Evolutionary conservation across 2,888 invertebrate species (phyloP).

Genomic region (Augiades crinisus): DNA sequence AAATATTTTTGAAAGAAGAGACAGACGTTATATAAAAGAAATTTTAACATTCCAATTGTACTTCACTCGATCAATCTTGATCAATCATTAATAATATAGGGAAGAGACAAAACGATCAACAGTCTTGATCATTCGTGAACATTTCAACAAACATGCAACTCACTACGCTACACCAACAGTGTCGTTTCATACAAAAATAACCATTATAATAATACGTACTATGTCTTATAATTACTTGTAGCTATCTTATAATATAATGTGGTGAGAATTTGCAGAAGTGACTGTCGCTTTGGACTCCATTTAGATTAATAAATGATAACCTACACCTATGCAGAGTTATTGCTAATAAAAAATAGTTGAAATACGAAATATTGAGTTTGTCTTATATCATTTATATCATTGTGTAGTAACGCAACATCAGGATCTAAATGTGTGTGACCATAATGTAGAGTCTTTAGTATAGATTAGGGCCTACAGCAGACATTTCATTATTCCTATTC

Average conservation of each 20-base stretch:
- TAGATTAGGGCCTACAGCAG: too few species aligned
- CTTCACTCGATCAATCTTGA: neutral
- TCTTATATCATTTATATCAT: too few species aligned
- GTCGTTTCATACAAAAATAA: slow-evolving; percentile 16
- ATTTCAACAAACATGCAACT: slow-evolving; percentile 1
- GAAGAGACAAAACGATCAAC: neutral
- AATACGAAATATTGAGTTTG: too few species aligned
- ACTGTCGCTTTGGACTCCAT: slow-evolving; percentile 1
- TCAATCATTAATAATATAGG: neutral
- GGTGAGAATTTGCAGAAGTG: neutral
- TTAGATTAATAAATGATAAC: too few species aligned
- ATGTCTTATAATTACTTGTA: neutral
- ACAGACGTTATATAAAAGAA: neutral
- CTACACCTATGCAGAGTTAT: too few species aligned
- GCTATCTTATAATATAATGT: slow-evolving; percentile 5
- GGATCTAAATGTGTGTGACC: too few species aligned
- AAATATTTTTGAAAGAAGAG: neutral
- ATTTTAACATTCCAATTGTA: neutral
- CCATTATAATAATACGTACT: neutral
- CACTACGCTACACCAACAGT: neutral
- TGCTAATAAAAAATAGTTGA: too few species aligned
- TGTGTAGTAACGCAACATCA: too few species aligned
- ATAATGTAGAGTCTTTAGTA: too few species aligned
- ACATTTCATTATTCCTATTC: too few species aligned
- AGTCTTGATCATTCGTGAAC: neutral